Percentiles rank a stretch among this genome's conserved stretches.
These are phyloP conservation scores for Hydrozoanthus gracilis DNA, from an alignment of 92 coral and sea anemone genomes.

Conservation along the genomic window DNA sequence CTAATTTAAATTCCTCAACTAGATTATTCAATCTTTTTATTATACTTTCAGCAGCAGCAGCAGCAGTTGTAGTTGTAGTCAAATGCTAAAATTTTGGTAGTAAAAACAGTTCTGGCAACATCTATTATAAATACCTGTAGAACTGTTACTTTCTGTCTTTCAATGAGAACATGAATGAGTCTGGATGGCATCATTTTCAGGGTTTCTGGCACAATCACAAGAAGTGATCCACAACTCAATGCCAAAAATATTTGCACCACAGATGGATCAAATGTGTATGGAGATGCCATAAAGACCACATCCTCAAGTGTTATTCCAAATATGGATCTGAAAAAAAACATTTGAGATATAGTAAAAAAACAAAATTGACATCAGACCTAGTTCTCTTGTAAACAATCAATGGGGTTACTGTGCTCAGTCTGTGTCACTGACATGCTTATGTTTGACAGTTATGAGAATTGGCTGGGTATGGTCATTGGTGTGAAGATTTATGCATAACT, in stretches of 20 bases:
- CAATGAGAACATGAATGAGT: conserved; percentile 73
- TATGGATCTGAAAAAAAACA: conserved; percentile 40
- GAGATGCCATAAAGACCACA: conserved; percentile 81
- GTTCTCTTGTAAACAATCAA: too few relatives aligned
- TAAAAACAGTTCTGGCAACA: too few relatives aligned
- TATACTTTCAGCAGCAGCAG: too few relatives aligned
- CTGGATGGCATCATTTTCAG: conserved; percentile 69
- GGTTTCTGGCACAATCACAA: conserved; percentile 75
- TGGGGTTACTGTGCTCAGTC: too few relatives aligned
- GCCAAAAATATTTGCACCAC: conserved; percentile 91
- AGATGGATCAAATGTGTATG: conserved; percentile 97
- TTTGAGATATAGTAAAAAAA: neutral
- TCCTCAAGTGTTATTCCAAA: conserved; percentile 76
- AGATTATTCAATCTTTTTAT: too few relatives aligned
- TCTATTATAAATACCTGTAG: conserved; percentile 72
- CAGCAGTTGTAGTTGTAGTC: too few relatives aligned
- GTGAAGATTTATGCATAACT: too few relatives aligned
- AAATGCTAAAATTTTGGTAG: too few relatives aligned
- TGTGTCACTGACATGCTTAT: too few relatives aligned
- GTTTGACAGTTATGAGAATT: too few relatives aligned
- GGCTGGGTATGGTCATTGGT: too few relatives aligned
- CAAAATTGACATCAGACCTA: neutral
- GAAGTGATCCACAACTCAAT: conserved; percentile 73
- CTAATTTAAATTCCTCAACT: too few relatives aligned
- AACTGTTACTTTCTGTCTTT: conserved; percentile 77